phyloP scores from a whole-genome alignment of 1,140 invertebrate genomes.

The Portunus trituberculatus region DNA sequence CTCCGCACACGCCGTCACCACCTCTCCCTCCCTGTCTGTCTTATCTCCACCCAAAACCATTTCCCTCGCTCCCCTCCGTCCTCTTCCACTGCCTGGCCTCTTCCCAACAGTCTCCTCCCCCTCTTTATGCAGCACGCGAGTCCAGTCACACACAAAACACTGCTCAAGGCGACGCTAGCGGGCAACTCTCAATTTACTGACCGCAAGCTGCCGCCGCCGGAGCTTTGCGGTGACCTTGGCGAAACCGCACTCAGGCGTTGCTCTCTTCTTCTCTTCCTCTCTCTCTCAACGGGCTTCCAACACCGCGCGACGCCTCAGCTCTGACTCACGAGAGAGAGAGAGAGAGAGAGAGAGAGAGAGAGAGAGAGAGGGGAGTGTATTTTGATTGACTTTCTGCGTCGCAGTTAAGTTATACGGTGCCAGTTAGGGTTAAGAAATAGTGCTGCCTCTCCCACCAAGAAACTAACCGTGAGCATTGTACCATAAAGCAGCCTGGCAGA shows the following conservation, averaged over 20 bases:
- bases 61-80: too few relatives aligned
- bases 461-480: neutral
- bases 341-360: neutral
- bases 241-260: neutral
- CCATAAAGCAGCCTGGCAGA: neutral
- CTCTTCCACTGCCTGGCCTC: too few relatives aligned
- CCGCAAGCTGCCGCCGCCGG: neutral
- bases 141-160: neutral
- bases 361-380: too few relatives aligned
- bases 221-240: neutral
- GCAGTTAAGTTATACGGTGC: too few relatives aligned
- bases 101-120: neutral
- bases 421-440: too few relatives aligned
- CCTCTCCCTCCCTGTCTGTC: too few relatives aligned
- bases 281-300: neutral
- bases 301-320: neutral
- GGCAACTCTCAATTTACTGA: neutral
- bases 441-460: neutral
- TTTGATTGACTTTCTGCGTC: too few relatives aligned
- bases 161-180: neutral
- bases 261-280: neutral
- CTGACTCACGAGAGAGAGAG: neutral
- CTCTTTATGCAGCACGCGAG: slow-evolving; percentile 1
- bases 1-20: too few relatives aligned
- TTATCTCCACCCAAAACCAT: too few relatives aligned